Conservation (phyloP, 2,113 vertebrate genomes). For the Eleginops maclovinus region DNA sequence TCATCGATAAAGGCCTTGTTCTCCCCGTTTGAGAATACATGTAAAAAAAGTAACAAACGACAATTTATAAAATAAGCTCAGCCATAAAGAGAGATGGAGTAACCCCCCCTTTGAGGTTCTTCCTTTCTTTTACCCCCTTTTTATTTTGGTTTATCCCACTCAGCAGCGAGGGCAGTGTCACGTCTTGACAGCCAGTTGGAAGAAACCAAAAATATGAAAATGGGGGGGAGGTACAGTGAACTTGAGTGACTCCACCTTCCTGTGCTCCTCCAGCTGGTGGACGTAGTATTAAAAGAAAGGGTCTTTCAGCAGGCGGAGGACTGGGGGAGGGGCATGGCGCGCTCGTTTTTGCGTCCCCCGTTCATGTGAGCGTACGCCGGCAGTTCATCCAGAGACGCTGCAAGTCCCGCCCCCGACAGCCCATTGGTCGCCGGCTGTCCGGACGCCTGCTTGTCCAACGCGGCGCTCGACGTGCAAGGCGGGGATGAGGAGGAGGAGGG, state of each 20-base stretch:
- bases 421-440: slow-evolving; percentile 91
- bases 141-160: slow-evolving; percentile 44
- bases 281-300: background rate
- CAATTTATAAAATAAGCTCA: slow-evolving; percentile 76
- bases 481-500: slow-evolving; percentile 60
- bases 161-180: slow-evolving; percentile 79
- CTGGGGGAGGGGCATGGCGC: slow-evolving; percentile 94
- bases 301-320: slow-evolving; percentile 95
- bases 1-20: slow-evolving; percentile 65
- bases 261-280: slow-evolving; percentile 33
- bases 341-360: slow-evolving; percentile 94
- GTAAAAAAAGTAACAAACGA: slow-evolving; percentile 81
- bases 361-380: slow-evolving; percentile 99
- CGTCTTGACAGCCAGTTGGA: slow-evolving; percentile 68
- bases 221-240: slow-evolving; percentile 87
- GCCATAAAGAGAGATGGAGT: slow-evolving; percentile 48
- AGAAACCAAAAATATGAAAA: slow-evolving; percentile 62
- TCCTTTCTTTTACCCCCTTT: slow-evolving; percentile 34
- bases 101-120: slow-evolving; percentile 28
- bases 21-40: slow-evolving; percentile 65
- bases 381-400: slow-evolving; percentile 94
- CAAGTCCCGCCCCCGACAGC: slow-evolving; percentile 89
- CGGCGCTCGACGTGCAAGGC: slow-evolving; percentile 46
- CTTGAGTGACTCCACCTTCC: slow-evolving; percentile 44
- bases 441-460: slow-evolving; percentile 86